These are phyloP conservation scores for Mormyrops attenuatus DNA, from an alignment of 2,797 vertebrate species.

Conservation along the genomic window DNA sequence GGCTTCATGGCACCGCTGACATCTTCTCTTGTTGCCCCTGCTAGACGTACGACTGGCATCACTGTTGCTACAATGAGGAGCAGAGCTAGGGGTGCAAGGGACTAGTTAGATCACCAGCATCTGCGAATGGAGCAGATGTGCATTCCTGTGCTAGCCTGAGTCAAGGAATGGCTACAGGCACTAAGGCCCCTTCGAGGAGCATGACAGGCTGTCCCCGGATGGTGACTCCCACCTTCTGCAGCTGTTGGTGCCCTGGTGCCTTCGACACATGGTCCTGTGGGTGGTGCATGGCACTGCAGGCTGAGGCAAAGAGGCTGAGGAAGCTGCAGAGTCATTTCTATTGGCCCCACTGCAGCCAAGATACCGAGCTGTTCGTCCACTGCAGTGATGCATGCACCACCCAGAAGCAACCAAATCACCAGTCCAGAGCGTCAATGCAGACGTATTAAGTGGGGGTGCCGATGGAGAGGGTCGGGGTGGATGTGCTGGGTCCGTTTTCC, in stretches of 20 bases:
- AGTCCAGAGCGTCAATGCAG: no score
- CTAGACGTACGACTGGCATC: background rate
- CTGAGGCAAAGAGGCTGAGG: no score
- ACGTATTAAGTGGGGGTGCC: background rate
- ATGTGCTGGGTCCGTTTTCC: background rate
- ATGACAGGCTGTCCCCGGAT: background rate
- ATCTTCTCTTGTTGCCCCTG: background rate
- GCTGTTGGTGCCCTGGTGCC: background rate
- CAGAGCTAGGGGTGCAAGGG: background rate
- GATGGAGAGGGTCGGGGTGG: background rate
- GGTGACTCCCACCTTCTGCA: background rate
- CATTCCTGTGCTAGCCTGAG: background rate
- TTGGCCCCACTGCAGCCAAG: no score
- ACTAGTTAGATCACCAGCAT: background rate
- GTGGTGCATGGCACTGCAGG: no score
- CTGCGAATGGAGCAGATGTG: background rate
- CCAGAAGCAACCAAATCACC: no score
- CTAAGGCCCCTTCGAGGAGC: background rate
- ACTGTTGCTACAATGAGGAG: background rate
- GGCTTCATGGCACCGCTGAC: background rate
- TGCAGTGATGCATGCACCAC: no score
- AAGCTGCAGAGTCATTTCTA: no score
- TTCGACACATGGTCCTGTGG: background rate
- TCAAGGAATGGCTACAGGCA: background rate
- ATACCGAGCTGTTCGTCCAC: no score